Evolutionary conservation across 1,140 invertebrate species (phyloP), one percentile per base, ranked within the genome.

Genomic region (Temnothorax nylanderi): DNA sequence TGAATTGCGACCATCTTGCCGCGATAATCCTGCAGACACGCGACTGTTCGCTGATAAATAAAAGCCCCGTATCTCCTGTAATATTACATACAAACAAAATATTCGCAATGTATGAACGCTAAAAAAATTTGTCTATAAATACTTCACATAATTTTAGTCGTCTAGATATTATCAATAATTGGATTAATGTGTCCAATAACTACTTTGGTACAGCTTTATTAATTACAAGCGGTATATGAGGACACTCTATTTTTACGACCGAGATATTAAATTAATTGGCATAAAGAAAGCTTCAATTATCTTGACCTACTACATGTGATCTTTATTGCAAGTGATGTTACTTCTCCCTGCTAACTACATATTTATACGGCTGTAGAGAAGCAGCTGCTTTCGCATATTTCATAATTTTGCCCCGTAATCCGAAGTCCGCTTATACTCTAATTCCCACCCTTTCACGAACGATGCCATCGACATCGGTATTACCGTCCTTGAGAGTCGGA

Each of bases 401-500:
- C 32, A 26, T 56, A 44, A 56, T 58, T 44, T 72, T 6, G 21
- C 13, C 13, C 21, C 11, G 32, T 21, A 62, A 78, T 78, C 16
- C 49, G 32, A n/a, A 56, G 34, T 32, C 37, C 18, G 44, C 34
- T 80, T 69, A 44, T 18, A 71, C 16, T 49, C 37, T 81, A 58
- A 81, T 56, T 56, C 41, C 49, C 34, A 18, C 54, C 13, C 21
- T 11, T 13, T 37, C 16, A 41, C 47, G 54, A 81, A 60, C 64
- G 58, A 54, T 54, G 54, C 41, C 47, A 56, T 64, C 32, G 72
- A 74, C 44, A 64, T 64, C 44, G 41, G 49, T 58, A 67, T 88
- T 85, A 88, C 47, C 67, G 37, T 82, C 18, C 21, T 74, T 44
- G 71, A 72, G 21, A 72, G 21, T 86, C 51, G n/a, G 51, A 85